Evolutionary conservation across 2,888 invertebrate species (phyloP), one percentile per base, ranked within the genome.

Genomic region (Caenorhabditis macrosperma): DNA sequence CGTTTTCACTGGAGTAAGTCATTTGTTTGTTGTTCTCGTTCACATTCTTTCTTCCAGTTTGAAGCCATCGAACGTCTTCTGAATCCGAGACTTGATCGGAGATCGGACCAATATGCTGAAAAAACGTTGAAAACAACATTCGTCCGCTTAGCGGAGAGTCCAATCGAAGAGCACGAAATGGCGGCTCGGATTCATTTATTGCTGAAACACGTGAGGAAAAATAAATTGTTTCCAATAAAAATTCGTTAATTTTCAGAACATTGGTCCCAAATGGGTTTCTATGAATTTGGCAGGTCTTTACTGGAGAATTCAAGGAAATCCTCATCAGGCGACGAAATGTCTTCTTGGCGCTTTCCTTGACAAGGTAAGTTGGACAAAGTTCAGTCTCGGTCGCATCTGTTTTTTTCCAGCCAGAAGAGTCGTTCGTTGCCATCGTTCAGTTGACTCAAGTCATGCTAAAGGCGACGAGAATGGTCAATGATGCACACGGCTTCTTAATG

Each of bases 171-270:
- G 80, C 94, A 94, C 0, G 95, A 95, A 91, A 93, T 95, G 44
- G 95, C 95, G 0, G 95, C 95, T 88, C 92, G 95, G 78, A 94
- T 95, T 83, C 93, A 94, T 63, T 93, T 93, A 3, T 94, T 94
- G 26, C 93, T 94, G 88, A 93, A 94, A 88, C 93, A 93, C 92
- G 94, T 94, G 28, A 83, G 88, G n/a, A n/a, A n/a, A n/a, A n/a
- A n/a, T n/a, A n/a, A n/a, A n/a, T n/a, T n/a, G n/a, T 41, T n/a
- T 57, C 28, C 20, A 4, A 17, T 28, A 35, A 61, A 61, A 33
- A 54, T 38, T 57, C 0, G 2, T 15, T 12, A 33, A 78, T 72
- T 81, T 83, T 3, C 91, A 95, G 94, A 93, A 93, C 91, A 91
- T 94, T 60, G 94, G 94, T 0, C 94, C 95, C 0, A 93, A 93